A percentile compares a stretch with the other conserved stretches of the same genome.
These are phyloP conservation scores for Pediacus dermestoides DNA, from an alignment of 2,888 invertebrate genomes.

Conservation along the genomic window DNA sequence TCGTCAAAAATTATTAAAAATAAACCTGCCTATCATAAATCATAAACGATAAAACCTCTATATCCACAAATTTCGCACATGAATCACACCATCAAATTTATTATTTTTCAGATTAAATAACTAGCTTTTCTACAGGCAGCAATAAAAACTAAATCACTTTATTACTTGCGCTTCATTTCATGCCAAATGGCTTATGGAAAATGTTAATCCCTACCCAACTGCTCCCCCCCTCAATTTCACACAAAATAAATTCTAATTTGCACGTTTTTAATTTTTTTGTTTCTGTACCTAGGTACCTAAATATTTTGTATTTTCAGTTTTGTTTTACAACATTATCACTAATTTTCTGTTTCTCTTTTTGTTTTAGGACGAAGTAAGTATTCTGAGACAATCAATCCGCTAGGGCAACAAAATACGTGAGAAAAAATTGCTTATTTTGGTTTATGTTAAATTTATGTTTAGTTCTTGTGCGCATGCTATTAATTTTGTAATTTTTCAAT, in stretches of 20 bases:
- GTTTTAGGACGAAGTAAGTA: slow-evolving; percentile 54
- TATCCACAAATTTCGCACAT: too few species aligned
- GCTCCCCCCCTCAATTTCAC: slow-evolving; percentile 29
- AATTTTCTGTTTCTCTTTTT: slow-evolving; percentile 48
- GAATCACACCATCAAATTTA: too few species aligned
- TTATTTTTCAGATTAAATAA: too few species aligned
- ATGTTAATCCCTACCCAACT: slow-evolving; percentile 23
- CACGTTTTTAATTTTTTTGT: slow-evolving; percentile 15
- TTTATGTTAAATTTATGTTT: too few species aligned
- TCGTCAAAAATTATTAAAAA: too few species aligned
- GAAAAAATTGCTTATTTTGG: too few species aligned
- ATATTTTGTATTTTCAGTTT: slow-evolving; percentile 22
- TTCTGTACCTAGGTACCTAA: slow-evolving; percentile 15
- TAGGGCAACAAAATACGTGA: slow-evolving; percentile 10
- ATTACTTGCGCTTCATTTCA: slow-evolving; percentile 28
- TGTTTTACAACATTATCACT: slow-evolving; percentile 30
- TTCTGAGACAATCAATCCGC: slow-evolving; percentile 18
- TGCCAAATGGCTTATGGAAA: slow-evolving; percentile 29
- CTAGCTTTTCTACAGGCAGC: too few species aligned
- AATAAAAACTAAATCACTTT: too few species aligned
- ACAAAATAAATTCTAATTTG: slow-evolving; percentile 27
- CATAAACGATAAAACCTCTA: too few species aligned
- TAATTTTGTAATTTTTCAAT: too few species aligned
- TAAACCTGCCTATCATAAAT: too few species aligned
- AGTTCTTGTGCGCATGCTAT: too few species aligned